A percentile compares a stretch with the other conserved stretches of the same genome.
Conservation (phyloP, 2,113 vertebrate species). For the Ictalurus punctatus region DNA sequence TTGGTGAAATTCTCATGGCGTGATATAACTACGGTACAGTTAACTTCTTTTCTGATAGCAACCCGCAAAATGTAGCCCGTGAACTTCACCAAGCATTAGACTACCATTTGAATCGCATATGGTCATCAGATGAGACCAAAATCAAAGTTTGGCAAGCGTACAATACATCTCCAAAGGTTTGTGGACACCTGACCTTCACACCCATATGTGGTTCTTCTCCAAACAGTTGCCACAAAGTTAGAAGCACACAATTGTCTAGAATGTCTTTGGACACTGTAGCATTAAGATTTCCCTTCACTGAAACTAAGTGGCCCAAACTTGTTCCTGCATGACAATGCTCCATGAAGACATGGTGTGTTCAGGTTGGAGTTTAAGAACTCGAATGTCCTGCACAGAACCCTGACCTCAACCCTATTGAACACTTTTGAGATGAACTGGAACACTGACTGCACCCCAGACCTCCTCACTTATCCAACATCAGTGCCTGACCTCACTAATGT, state of each 20-base stretch:
- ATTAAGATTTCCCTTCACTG: too few species aligned
- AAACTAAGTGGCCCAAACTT: too few species aligned
- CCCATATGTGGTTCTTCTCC: background rate
- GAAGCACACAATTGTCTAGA: too few species aligned
- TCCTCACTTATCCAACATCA: background rate
- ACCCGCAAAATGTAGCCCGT: background rate
- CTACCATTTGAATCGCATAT: background rate
- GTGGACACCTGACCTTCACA: background rate
- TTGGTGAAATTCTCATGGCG: background rate
- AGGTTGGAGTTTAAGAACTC: background rate
- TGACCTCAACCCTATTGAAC: background rate
- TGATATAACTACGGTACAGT: background rate
- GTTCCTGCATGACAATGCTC: too few species aligned
- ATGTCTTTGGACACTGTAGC: too few species aligned
- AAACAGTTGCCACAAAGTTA: background rate
- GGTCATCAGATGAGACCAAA: background rate
- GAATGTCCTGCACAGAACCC: background rate
- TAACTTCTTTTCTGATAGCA: background rate
- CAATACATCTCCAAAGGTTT: background rate
- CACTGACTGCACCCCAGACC: background rate
- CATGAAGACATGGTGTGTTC: background rate
- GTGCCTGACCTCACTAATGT: too few species aligned
- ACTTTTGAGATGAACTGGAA: background rate
- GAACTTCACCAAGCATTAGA: background rate
- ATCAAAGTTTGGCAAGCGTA: background rate